Conservation (phyloP, 2,113 vertebrate genomes). For the Cheirogaleus medius region DNA sequence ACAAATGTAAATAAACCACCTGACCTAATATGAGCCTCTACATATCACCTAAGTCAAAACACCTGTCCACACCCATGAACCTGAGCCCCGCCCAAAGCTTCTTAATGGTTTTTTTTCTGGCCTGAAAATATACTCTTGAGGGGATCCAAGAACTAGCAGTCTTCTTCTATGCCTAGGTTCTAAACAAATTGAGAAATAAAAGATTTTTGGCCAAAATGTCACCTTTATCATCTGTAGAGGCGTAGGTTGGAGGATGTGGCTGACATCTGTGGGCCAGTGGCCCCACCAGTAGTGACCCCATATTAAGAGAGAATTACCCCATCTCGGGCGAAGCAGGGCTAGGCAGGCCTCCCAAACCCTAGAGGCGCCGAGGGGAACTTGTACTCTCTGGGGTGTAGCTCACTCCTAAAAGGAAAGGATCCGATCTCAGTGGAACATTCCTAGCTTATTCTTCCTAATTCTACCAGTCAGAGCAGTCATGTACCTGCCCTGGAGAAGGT, state of each 20-base stretch:
- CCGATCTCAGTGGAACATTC: background rate
- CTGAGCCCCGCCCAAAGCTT: background rate
- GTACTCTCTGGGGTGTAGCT: background rate
- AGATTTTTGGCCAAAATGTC: background rate
- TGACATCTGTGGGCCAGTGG: background rate
- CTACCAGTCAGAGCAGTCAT: background rate
- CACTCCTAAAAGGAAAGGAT: background rate
- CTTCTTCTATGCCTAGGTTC: background rate
- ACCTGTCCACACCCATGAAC: background rate
- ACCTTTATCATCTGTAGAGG: background rate
- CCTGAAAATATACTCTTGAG: background rate
- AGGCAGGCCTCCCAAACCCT: background rate
- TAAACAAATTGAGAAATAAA: background rate
- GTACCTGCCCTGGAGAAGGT: background rate
- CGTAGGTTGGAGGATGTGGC: background rate
- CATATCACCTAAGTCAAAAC: background rate
- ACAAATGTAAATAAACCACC: background rate
- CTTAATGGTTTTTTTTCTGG: background rate
- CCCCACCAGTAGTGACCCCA: background rate
- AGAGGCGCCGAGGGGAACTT: background rate
- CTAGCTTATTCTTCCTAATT: background rate
- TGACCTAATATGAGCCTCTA: background rate
- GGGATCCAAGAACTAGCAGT: background rate
- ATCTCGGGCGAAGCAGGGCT: fast-evolving
- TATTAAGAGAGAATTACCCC: background rate